Evolutionary conservation across 2,797 vertebrate genomes (phyloP), one percentile per base, ranked within the genome.

Genomic region (Poeciliopsis presidionis): DNA sequence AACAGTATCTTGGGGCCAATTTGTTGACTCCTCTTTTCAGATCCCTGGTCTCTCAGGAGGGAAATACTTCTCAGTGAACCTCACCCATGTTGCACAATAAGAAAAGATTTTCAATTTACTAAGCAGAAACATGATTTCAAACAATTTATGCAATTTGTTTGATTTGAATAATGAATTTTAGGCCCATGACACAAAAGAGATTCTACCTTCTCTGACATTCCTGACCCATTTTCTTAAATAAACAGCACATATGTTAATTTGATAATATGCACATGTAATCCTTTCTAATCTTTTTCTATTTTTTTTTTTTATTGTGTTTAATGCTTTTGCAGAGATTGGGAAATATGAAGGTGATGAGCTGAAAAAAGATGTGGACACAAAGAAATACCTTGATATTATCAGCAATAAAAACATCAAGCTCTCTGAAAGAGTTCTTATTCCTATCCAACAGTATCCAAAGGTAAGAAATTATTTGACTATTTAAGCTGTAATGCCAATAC

Each of bases 361-460:
- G 87, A 97, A 96, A 94, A 99, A 98, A 85, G 98, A 99, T 87
- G 97, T 96, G 16, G 97, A 98, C 87, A 96, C 96, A 90, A 99
- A 99, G 93, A 99, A 99, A 87, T 99, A 99, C 71, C 96, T 99
- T 79, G 98, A 99, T 93, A 96, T 99, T 90, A 99, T 99, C 96
- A 99, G 98, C 95, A 99, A 99, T 97, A 99, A 99, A 96, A 99
- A 99, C 86, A 98, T 99, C 95, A 99, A 99, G 94, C 96, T 99
- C 71, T 98, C 97, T 3, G 98, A 99, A 94, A 96, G 97, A 92
- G 98, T 99, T 79, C 94, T 99, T 91, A 99, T 99, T 87, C 98
- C 98, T 47, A 96, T 98, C 81, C 98, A 98, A 92, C 98, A 99
- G 91, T 99, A 99, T 95, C 98, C 98, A 90, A 99, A 99, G 98